Evolutionary conservation across 92 coral and sea anemone species (phyloP).

Genomic region (Parazoanthus darwini): DNA sequence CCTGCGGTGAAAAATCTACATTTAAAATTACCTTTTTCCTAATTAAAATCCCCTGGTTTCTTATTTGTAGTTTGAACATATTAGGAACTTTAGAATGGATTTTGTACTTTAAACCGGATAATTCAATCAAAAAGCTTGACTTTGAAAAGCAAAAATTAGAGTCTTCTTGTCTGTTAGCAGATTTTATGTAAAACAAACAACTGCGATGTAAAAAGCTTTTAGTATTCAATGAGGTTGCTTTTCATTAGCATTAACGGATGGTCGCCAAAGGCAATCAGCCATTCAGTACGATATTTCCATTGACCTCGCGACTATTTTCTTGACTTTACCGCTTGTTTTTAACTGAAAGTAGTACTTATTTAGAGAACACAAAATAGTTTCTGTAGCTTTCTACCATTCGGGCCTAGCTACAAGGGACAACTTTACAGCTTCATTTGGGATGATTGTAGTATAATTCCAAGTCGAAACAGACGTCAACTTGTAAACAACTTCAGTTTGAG

Average conservation of each 20-base stretch:
- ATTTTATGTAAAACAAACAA: slow-evolving; percentile 17
- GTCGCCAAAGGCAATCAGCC: slow-evolving; percentile 5
- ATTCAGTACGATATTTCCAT: neutral
- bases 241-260: slow-evolving; percentile 29
- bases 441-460: neutral
- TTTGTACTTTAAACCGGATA: neutral
- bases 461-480: neutral
- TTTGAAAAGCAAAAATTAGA: neutral
- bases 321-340: neutral
- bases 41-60: neutral
- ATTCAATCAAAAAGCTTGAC: neutral
- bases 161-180: neutral
- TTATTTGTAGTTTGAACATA: neutral
- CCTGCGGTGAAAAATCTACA: slow-evolving; percentile 21
- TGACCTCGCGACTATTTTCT: neutral
- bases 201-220: slow-evolving; percentile 10
- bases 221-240: slow-evolving; percentile 15
- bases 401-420: neutral
- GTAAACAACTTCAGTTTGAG: neutral
- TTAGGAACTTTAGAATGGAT: neutral
- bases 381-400: neutral
- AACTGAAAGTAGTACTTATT: neutral
- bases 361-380: neutral
- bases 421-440: neutral
- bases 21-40: slow-evolving; percentile 15